These are phyloP conservation scores for Plectropomus leopardus DNA, from an alignment of 2,113 vertebrate species.

Conservation along the genomic window DNA sequence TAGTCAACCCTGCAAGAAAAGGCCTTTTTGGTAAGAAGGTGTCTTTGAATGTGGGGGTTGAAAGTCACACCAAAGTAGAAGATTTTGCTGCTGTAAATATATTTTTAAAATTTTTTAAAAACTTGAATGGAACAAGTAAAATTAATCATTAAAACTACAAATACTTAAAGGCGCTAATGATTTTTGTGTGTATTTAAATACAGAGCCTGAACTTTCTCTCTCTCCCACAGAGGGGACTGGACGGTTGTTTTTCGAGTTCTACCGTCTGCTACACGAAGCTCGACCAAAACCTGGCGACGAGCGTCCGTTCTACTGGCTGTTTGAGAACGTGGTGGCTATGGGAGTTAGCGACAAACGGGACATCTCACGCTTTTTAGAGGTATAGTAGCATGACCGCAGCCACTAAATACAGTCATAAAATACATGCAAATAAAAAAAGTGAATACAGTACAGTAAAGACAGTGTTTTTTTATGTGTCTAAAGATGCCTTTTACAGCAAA, in stretches of 20 bases:
- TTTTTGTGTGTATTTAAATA: conserved; percentile 3
- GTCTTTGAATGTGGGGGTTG: neutral
- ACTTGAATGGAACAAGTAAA: neutral
- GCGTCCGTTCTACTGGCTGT: conserved; percentile 99
- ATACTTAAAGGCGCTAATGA: neutral
- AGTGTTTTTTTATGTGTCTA: too few species aligned
- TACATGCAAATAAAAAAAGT: too few species aligned
- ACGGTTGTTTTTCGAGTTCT: conserved; percentile 98
- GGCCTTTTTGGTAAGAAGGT: conserved; percentile 90
- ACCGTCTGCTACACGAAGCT: conserved; percentile 96
- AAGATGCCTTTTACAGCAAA: too few species aligned
- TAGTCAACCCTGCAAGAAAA: conserved; percentile 97
- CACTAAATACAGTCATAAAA: neutral
- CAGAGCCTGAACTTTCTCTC: conserved; percentile 3
- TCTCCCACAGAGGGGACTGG: conserved; percentile 93
- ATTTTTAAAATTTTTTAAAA: neutral
- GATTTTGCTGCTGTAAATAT: neutral
- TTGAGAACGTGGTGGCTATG: conserved; percentile 99
- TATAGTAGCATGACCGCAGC: conserved; percentile 51
- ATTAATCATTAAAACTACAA: neutral
- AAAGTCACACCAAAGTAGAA: neutral
- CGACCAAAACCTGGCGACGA: conserved; percentile 94
- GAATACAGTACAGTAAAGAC: too few species aligned
- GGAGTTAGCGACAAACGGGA: conserved; percentile 98
- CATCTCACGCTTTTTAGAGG: conserved; percentile 98